Conservation (phyloP, 2,797 vertebrate species). For the Balearica regulorum region DNA sequence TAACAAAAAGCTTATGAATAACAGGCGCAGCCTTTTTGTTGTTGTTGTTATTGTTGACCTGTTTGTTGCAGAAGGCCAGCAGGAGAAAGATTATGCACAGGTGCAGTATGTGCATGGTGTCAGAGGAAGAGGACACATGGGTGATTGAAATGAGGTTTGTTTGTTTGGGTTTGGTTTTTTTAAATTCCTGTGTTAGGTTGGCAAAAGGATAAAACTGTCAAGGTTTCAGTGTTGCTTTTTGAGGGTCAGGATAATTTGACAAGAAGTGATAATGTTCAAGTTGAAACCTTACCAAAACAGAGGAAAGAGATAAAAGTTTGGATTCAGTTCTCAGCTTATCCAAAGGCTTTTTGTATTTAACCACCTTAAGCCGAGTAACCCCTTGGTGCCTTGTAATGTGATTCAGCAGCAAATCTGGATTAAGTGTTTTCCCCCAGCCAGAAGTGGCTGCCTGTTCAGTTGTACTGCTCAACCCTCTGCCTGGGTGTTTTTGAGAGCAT, state of each 20-base stretch:
- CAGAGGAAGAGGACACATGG: background rate
- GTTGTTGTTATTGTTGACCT: constrained; percentile 1
- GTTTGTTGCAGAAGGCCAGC: constrained; percentile 19
- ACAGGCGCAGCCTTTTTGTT: background rate
- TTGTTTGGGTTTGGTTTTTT: background rate
- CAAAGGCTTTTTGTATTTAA: background rate
- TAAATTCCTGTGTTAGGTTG: background rate
- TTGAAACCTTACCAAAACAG: background rate
- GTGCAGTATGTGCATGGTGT: background rate
- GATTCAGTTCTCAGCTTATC: background rate
- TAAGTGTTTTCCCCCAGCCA: background rate
- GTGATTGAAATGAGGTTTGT: background rate
- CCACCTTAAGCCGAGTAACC: background rate
- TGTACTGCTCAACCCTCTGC: rapidly evolving
- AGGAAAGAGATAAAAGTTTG: background rate
- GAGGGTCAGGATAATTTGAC: background rate
- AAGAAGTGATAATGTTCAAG: background rate
- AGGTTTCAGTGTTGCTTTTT: background rate
- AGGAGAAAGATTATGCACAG: constrained; percentile 13
- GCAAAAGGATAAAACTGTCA: background rate
- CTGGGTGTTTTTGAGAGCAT: background rate
- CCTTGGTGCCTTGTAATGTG: rapidly evolving
- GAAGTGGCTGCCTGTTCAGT: background rate
- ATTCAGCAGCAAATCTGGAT: background rate
- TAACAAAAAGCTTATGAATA: constrained; percentile 44